Conservation (phyloP, 2,888 invertebrate species). For the Schrankia costaestrigalis region DNA sequence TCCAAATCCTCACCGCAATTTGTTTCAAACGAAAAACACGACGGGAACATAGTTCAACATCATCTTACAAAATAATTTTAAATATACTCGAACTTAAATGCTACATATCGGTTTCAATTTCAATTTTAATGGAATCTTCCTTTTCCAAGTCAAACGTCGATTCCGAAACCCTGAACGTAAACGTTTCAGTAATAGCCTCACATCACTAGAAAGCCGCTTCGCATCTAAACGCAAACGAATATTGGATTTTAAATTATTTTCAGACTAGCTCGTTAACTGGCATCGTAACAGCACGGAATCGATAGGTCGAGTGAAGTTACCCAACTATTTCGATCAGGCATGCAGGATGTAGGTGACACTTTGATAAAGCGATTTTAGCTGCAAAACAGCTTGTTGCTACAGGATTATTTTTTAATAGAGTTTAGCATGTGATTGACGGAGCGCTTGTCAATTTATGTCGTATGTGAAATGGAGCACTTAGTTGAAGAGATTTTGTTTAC, state of each 20-base stretch:
- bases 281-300: slow-evolving; percentile 27
- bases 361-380: slow-evolving; percentile 32
- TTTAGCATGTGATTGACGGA: slow-evolving; percentile 14
- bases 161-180: slow-evolving; percentile 16
- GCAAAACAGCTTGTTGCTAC: slow-evolving; percentile 17
- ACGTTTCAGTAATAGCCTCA: slow-evolving; percentile 12
- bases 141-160: slow-evolving; percentile 3
- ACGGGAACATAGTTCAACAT: too few relatives aligned
- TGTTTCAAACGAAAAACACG: too few relatives aligned
- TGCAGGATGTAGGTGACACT: slow-evolving; percentile 31
- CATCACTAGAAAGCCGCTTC: slow-evolving; percentile 15
- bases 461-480: too few relatives aligned
- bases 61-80: too few relatives aligned
- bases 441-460: too few relatives aligned
- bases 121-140: slow-evolving; percentile 4
- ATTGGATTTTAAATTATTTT: slow-evolving; percentile 36
- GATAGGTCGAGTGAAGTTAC: slow-evolving; percentile 25
- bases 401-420: slow-evolving; percentile 23
- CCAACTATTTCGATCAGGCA: slow-evolving; percentile 24
- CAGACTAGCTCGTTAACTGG: slow-evolving; percentile 30
- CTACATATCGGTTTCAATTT: slow-evolving; percentile 9
- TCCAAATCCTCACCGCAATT: too few relatives aligned
- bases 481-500: too few relatives aligned
- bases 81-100: too few relatives aligned
- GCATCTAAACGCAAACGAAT: slow-evolving; percentile 27